Percentiles rank a stretch among this genome's conserved stretches.
These are phyloP conservation scores for Bombus confusus DNA, from an alignment of 1,140 invertebrate genomes.

Conservation along the genomic window DNA sequence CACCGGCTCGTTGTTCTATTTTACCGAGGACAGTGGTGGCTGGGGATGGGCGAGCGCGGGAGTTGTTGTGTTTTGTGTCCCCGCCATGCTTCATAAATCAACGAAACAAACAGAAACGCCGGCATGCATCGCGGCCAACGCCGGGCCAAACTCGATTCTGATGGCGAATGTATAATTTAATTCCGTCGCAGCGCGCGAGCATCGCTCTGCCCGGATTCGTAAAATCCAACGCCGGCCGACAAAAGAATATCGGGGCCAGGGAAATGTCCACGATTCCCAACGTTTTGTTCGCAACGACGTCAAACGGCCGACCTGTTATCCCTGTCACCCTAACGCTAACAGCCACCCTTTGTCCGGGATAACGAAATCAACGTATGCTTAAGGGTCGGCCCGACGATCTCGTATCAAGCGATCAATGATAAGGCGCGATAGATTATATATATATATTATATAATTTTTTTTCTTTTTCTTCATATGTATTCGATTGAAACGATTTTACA, in stretches of 20 bases:
- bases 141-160: slow-evolving; percentile 69
- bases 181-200: slow-evolving; percentile 45
- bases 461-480: too few relatives aligned
- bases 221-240: slow-evolving; percentile 21
- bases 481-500: neutral
- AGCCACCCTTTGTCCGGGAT: neutral
- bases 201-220: slow-evolving; percentile 29
- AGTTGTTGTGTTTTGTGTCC: slow-evolving; percentile 78
- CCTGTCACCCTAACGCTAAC: neutral
- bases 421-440: neutral
- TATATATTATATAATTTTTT: too few relatives aligned
- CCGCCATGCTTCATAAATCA: slow-evolving; percentile 81
- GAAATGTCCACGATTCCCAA: slow-evolving; percentile 35
- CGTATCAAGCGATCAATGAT: neutral
- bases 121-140: slow-evolving; percentile 71
- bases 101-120: slow-evolving; percentile 79
- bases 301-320: neutral
- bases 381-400: neutral
- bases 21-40: slow-evolving; percentile 68
- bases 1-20: slow-evolving; percentile 75
- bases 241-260: slow-evolving; percentile 1
- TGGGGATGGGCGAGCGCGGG: slow-evolving; percentile 54
- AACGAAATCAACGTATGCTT: neutral
- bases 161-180: slow-evolving; percentile 75
- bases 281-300: slow-evolving; percentile 22